Evolutionary conservation across 2,888 invertebrate species (phyloP), one percentile per base, ranked within the genome.

Genomic region (Alloplasta piceator): DNA sequence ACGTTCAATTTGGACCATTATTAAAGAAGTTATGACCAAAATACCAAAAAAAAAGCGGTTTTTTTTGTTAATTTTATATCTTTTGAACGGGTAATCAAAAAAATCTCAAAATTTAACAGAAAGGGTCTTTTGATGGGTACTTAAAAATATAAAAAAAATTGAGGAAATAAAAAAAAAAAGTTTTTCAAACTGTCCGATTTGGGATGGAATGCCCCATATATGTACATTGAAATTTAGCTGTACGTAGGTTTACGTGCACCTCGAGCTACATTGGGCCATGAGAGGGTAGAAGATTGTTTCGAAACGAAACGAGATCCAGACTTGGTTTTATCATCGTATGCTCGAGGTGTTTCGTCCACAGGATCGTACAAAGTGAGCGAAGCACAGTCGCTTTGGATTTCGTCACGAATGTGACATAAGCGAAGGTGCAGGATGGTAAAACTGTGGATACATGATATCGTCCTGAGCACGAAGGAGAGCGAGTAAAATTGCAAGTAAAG

Each of bases 391-490:
- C 43, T 12, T 41, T 55, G 61, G 63, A 7, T 55, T 10, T 5
- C 36, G 9, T 36, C 10, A 43, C 43, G 43, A 58, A 48, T 36
- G 63, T 38, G 50, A 78, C 56, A 71, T 61, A 41, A 71, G 46
- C 14, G 50, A 36, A 64, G 26, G 56, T 56, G 43, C 7, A 55
- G 55, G 58, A 50, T 56, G 68, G 46, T 38, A 26, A 26, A 26
- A 26, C 26, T 26, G 79, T 82, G 74, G 83, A 82, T 74, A 80
- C 75, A 76, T 79, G 83, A 85, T 85, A 84, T 83, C 84, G 77
- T 48, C 36, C 71, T 61, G 52, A 66, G 52, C 67, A 64, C 61
- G 63, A 74, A 67, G 38, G 66, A 46, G 52, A 50, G 67, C 60
- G 58, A 46, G 56, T 68, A 14, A 68, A 41, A 61, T 66, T 46